Percentiles rank a stretch among this genome's conserved stretches.
Conservation (phyloP, 2,113 vertebrate species). For the Emydura subglobosa region DNA sequence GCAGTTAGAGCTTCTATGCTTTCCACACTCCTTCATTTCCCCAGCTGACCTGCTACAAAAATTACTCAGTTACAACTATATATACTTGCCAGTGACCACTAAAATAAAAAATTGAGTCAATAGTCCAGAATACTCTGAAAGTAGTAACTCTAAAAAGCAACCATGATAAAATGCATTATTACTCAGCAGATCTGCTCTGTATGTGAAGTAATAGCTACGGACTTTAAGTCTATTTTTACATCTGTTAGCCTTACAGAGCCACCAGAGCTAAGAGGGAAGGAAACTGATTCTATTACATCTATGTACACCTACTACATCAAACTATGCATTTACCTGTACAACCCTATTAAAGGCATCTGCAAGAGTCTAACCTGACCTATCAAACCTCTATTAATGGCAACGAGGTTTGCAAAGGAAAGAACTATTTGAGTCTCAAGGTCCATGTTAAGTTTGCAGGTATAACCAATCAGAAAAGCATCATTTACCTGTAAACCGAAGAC, state of each 20-base stretch:
- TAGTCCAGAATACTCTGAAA: not conserved
- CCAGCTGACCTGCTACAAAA: not conserved
- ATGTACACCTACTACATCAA: not conserved
- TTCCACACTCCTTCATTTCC: not conserved
- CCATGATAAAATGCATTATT: not conserved
- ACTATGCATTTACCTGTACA: not conserved
- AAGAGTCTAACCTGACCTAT: not conserved
- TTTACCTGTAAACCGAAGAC: not conserved
- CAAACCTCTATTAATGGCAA: not conserved
- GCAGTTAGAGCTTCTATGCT: not conserved
- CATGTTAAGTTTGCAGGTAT: not conserved
- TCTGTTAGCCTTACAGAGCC: not conserved
- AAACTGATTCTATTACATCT: not conserved
- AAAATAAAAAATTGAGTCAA: not conserved
- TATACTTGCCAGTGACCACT: not conserved
- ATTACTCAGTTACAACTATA: not conserved
- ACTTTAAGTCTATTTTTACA: not conserved
- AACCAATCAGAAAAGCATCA: not conserved
- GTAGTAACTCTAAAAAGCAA: not conserved
- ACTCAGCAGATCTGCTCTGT: not conserved
- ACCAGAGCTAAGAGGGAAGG: not conserved
- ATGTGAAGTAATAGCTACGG: not conserved
- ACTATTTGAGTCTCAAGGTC: not conserved
- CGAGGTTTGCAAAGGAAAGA: not conserved
- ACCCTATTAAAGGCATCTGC: not conserved